Evolutionary conservation across 2,797 vertebrate genomes (phyloP), one percentile per base, ranked within the genome.

Genomic region (Saxicola maurus): DNA sequence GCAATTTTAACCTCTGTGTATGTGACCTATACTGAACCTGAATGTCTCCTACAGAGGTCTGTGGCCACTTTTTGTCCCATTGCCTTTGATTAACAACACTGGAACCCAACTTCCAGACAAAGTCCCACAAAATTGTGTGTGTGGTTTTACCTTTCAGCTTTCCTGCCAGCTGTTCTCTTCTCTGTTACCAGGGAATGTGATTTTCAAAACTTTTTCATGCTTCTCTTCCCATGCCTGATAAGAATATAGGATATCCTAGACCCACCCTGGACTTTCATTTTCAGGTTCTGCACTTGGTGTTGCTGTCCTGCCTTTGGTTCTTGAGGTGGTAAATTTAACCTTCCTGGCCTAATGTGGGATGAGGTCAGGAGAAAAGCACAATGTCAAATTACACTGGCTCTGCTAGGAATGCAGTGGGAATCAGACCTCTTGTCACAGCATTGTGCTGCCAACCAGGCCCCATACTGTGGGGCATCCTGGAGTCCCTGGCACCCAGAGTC

Each of bases 171-270:
- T 89, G 46, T 12, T 35, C 75, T 76, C 76, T 79, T 79, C 18
- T 38, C 71, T 43, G 17, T 51, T 92, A 14, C 45, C 45, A 38
- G 43, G 62, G 84, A 69, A 92, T 82, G 67, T 77, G 62, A 62
- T 87, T 93, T 90, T 88, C 89, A 88, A 94, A 71, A 91, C 46
- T 40, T 94, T 95, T 94, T 86, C 71, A 24, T 21, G 31, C 37
- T 56, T 82, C 21, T 76, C 49, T 76, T 83, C 6, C 13, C 7
- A 6, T n/a, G 16, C 24, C 46, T 80, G 10, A 37, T 67, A n/a
- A 60, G 75, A 78, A 80, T 25, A 27, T 2, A 59, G 17, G 10
- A 27, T 77, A 23, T 37, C 46, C 59, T 64, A 76, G 87, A 64
- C 16, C 27, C 31, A 62, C 8, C 13, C 28, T 66, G 40, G 31